phyloP scores from a whole-genome alignment of 2,113 vertebrate species.

The Casuarius casuarius region DNA sequence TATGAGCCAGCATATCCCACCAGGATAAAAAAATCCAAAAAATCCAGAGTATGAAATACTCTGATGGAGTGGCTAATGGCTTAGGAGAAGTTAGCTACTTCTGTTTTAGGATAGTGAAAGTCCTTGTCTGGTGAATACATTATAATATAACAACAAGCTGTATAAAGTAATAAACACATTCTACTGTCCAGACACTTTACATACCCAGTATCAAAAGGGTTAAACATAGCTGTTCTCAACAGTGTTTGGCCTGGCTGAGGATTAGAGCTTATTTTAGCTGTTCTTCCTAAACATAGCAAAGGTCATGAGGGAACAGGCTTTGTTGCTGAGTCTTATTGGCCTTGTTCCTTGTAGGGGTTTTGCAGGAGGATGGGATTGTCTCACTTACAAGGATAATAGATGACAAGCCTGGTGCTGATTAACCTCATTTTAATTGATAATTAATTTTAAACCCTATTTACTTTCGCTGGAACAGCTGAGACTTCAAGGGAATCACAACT shows the following conservation, averaged over 20 bases:
- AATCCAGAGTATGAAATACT: neutral
- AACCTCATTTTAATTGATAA: constrained; percentile 81
- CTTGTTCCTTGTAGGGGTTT: constrained; percentile 37
- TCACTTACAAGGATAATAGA: constrained; percentile 75
- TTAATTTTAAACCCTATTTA: constrained; percentile 81
- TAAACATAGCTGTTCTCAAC: constrained; percentile 50
- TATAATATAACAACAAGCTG: neutral
- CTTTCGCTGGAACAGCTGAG: constrained; percentile 75
- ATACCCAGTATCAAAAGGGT: neutral
- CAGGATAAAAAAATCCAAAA: neutral
- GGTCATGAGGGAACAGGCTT: constrained; percentile 50
- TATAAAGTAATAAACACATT: fast-evolving
- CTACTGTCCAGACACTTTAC: neutral
- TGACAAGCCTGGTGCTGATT: constrained; percentile 70
- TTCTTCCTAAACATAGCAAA: constrained; percentile 69
- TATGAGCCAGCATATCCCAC: neutral
- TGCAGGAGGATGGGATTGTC: constrained; percentile 28
- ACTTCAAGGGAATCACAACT: constrained; percentile 62
- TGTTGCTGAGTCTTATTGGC: constrained; percentile 49
- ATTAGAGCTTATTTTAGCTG: constrained; percentile 72
- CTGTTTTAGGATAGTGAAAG: neutral
- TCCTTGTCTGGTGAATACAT: neutral
- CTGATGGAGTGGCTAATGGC: neutral
- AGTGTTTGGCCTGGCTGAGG: constrained; percentile 53
- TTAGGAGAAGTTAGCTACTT: neutral